These are phyloP conservation scores for Channa striata DNA, from an alignment of 2,797 vertebrate species.

Conservation along the genomic window DNA sequence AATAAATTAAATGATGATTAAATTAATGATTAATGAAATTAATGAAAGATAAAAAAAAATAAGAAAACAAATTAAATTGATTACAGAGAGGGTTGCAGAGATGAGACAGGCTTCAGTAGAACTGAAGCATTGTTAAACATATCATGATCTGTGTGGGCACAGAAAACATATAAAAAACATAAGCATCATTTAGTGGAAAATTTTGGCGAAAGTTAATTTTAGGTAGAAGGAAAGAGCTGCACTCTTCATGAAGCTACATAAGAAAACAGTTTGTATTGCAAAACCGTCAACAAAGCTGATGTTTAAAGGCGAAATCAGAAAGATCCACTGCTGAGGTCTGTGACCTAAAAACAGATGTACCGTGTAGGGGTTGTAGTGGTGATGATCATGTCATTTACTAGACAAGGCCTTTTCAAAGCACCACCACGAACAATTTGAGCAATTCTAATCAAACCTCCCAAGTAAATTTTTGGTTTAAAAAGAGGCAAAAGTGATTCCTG, in stretches of 20 bases:
- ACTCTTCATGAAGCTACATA: slow-evolving; percentile 4
- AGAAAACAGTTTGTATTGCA: background rate
- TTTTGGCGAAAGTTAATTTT: slow-evolving; percentile 19
- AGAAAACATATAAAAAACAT: too few relatives aligned
- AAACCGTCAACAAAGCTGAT: background rate
- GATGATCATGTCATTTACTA: slow-evolving; percentile 33
- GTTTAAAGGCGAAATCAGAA: slow-evolving; percentile 2
- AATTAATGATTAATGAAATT: too few relatives aligned
- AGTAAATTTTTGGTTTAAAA: slow-evolving; percentile 37
- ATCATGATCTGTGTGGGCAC: slow-evolving; percentile 24
- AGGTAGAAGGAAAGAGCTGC: background rate
- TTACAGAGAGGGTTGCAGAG: slow-evolving; percentile 52
- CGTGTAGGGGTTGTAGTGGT: too few relatives aligned
- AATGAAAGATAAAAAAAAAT: too few relatives aligned
- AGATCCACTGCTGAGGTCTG: slow-evolving; percentile 15
- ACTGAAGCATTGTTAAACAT: slow-evolving; percentile 9
- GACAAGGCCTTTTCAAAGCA: slow-evolving; percentile 24
- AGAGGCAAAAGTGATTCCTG: slow-evolving; percentile 50
- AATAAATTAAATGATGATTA: too few relatives aligned
- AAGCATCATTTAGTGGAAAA: slow-evolving; percentile 8
- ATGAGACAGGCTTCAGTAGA: background rate
- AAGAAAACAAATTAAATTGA: too few relatives aligned
- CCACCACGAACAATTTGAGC: slow-evolving; percentile 34
- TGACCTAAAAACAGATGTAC: slow-evolving; percentile 16
- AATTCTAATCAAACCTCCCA: slow-evolving; percentile 50